Conservation (phyloP, 2,113 vertebrate species). For the Corydoras sp. region DNA sequence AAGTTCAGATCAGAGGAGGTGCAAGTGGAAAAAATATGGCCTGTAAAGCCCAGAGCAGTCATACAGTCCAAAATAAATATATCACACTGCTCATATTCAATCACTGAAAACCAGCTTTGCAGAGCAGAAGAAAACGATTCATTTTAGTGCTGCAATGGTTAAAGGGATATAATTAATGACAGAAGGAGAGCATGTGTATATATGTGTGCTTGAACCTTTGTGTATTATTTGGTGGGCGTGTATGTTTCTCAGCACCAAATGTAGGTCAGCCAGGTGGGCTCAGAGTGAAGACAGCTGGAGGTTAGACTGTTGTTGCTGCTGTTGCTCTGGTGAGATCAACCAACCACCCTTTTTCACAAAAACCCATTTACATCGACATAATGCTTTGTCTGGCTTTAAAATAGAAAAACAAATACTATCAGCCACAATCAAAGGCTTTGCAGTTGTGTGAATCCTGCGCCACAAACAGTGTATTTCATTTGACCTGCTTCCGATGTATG, state of each 20-base stretch:
- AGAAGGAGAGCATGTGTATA: background rate
- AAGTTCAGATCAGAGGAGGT: conserved; percentile 9
- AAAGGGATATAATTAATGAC: background rate
- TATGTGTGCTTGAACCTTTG: background rate
- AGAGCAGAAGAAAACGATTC: conserved; percentile 8
- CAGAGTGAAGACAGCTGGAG: conserved; percentile 54
- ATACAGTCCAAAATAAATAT: conserved; percentile 2
- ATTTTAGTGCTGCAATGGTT: background rate
- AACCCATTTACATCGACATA: conserved; percentile 1
- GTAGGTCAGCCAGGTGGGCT: conserved; percentile 63
- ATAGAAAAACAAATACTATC: conserved; percentile 19
- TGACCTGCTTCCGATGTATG: conserved; percentile 21
- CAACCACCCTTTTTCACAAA: background rate
- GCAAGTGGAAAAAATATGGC: conserved; percentile 27
- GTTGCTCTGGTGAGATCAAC: conserved; percentile 9
- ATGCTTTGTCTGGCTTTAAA: conserved; percentile 3
- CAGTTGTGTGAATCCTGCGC: conserved; percentile 6
- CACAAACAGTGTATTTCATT: conserved; percentile 13
- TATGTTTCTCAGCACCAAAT: conserved; percentile 40
- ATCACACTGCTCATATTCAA: conserved; percentile 14
- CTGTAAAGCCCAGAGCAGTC: conserved; percentile 2
- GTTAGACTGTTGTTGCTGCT: conserved; percentile 13
- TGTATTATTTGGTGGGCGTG: background rate
- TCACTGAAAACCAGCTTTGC: conserved; percentile 1
- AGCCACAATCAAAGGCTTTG: conserved; percentile 16